Base-by-base conservation (phyloP, 2,113 vertebrate species). In the Sarotherodon lohbergeri region DNA sequence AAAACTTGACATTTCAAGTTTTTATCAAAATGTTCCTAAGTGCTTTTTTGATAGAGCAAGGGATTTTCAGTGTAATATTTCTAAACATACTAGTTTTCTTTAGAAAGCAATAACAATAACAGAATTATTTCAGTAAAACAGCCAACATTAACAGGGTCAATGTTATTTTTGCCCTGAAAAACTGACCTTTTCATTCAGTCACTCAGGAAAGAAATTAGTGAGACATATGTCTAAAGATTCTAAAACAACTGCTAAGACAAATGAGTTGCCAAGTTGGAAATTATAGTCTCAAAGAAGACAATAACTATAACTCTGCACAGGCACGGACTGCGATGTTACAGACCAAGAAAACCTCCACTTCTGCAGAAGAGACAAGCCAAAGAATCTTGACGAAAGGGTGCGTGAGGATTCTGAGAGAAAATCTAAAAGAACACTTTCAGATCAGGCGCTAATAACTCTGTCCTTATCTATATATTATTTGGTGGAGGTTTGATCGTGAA, bases 101-200 rank as follows among this genome's bases (percentile, higher is more conserved):
- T 66, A 66, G 34, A 66, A 39, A 66, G 6, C 34, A 66, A 27
- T 27, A 27, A 22, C 61, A 66, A 22, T 39, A 22, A n/a, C 34
- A 66, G n/a, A 66, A 39, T 66, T 39, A 66, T 66, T 66, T 66
- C 34, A 66, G 17, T 66, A 39, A 66, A 66, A 66, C 32, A 66
- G 11, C 11, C 34, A 5, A n/a, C 4, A 66, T 39, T 66, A 5
- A n/a, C 19, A 39, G 19, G 3, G 34, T 39, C 1, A 39, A 2
- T 13, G 19, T 66, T 66, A 66, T 66, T 39, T 39, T 36, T 39
- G 32, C 61, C 32, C 34, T 66, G 19, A 22, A 66, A 13, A 66
- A 39, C 34, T 3, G 19, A 66, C 34, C 61, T 66, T 66, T 66
- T 2, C 19, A 39, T 39, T 66, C 9, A 5, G 19, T 39, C 61